Conservation (phyloP, 2,113 vertebrate genomes). For the Elephantulus edwardii region DNA sequence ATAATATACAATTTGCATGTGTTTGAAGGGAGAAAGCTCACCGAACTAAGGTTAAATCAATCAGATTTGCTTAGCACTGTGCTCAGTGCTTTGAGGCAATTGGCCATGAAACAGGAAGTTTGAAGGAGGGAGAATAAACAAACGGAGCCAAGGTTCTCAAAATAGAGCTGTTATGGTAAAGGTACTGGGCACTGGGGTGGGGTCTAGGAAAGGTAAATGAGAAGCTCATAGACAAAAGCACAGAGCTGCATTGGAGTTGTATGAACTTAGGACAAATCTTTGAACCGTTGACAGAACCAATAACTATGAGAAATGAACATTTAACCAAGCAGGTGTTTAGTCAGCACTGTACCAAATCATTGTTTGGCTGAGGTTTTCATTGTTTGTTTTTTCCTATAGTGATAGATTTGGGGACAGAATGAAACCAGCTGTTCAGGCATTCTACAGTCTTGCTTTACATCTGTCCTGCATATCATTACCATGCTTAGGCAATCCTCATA, state of each 20-base stretch:
- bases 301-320: slow-evolving; percentile 39
- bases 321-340: slow-evolving; percentile 15
- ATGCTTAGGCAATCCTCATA: background rate
- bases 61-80: background rate
- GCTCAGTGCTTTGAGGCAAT: background rate
- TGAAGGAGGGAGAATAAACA: background rate
- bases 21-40: background rate
- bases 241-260: background rate
- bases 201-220: background rate
- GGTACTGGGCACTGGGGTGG: background rate
- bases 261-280: background rate
- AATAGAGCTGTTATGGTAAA: background rate
- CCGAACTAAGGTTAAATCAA: background rate
- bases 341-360: slow-evolving; percentile 6
- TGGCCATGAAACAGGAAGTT: background rate
- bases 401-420: background rate
- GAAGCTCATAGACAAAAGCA: background rate
- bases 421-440: background rate
- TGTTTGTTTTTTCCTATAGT: background rate
- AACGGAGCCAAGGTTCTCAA: background rate
- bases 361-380: background rate
- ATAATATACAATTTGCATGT: background rate
- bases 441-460: background rate
- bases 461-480: background rate
- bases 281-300: background rate